Percentiles rank a stretch among this genome's conserved stretches.
Evolutionary conservation across 53 echinoderm and acorn worm species (phyloP).

Genomic region (Luidia sarsii): DNA sequence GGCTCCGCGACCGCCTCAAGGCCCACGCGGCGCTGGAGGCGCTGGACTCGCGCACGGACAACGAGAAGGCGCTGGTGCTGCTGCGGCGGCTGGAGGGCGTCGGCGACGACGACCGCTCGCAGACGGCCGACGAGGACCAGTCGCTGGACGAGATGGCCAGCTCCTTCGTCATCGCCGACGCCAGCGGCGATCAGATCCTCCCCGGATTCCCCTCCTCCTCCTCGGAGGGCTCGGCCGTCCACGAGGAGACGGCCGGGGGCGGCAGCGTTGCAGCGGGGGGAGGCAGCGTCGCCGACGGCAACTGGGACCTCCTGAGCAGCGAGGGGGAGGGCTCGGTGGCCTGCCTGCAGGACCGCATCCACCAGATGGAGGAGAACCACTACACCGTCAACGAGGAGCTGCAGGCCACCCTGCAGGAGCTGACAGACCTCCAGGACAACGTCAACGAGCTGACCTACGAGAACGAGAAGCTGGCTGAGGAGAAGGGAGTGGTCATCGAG

Average conservation of each 20-base stretch:
- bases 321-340: slow-evolving; percentile 97
- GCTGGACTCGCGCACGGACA: slow-evolving; percentile 86
- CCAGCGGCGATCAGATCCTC: slow-evolving; percentile 77
- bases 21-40: slow-evolving; percentile 74
- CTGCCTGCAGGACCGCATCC: slow-evolving; percentile 94
- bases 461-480: slow-evolving; percentile 90
- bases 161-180: slow-evolving; percentile 80
- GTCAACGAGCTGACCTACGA: slow-evolving; percentile 79
- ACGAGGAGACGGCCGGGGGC: slow-evolving; percentile 73
- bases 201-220: slow-evolving; percentile 93
- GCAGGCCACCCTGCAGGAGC: slow-evolving; percentile 95
- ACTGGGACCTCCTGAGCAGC: slow-evolving; percentile 93
- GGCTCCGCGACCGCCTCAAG: slow-evolving; percentile 82
- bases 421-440: slow-evolving; percentile 89
- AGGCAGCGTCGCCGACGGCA: slow-evolving; percentile 77
- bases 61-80: slow-evolving; percentile 88
- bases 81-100: slow-evolving; percentile 61
- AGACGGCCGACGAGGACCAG: slow-evolving; percentile 44
- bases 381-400: slow-evolving; percentile 97
- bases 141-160: slow-evolving; percentile 61
- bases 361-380: slow-evolving; percentile 99
- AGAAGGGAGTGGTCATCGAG: slow-evolving; percentile 82
- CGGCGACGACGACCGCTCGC: slow-evolving; percentile 56
- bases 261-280: slow-evolving; percentile 77
- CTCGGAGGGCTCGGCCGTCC: slow-evolving; percentile 82